These are phyloP conservation scores for Mustelus asterias DNA, from an alignment of 2,113 vertebrate genomes.

Conservation along the genomic window DNA sequence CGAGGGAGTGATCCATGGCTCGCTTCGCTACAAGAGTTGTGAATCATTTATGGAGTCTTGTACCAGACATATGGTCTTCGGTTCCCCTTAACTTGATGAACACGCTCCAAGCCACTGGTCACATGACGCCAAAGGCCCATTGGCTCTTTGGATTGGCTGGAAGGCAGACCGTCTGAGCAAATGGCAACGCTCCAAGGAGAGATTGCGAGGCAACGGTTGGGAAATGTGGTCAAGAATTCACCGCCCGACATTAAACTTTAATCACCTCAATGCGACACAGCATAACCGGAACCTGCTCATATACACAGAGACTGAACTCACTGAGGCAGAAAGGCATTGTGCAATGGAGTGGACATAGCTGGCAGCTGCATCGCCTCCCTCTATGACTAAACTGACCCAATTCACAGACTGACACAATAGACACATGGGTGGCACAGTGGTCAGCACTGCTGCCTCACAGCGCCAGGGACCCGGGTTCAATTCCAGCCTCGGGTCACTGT, in stretches of 20 bases:
- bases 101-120: no score
- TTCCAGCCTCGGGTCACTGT: no score
- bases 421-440: neutral
- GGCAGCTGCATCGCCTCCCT: neutral
- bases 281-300: neutral
- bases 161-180: neutral
- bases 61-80: neutral
- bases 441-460: no score
- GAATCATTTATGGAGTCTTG: neutral
- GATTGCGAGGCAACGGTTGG: neutral
- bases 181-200: neutral
- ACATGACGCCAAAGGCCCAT: neutral
- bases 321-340: no score
- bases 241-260: neutral
- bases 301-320: neutral
- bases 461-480: no score
- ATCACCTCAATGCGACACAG: neutral
- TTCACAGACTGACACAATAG: neutral
- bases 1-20: neutral
- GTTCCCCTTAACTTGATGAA: neutral
- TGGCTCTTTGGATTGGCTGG: neutral
- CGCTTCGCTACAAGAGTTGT: neutral
- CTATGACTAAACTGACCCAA: neutral
- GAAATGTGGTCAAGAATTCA: neutral
- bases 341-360: neutral